Percentiles rank a stretch among this genome's conserved stretches.
Evolutionary conservation across 2,888 invertebrate species (phyloP).

Genomic region (Trissonchulus latispiculum): DNA sequence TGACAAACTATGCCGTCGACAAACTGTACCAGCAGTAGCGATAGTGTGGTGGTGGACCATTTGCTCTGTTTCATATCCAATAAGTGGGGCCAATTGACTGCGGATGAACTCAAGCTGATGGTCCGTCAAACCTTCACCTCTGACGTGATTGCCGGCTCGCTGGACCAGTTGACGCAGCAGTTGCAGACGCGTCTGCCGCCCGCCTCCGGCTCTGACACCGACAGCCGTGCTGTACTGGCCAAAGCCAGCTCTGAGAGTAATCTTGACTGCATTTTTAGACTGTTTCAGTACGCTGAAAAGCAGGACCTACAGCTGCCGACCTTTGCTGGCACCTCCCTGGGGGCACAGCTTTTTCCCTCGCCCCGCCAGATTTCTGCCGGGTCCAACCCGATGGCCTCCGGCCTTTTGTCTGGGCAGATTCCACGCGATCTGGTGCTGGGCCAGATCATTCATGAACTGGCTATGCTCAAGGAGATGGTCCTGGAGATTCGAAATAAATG

Average conservation of each 20-base stretch:
- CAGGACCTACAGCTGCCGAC: not conserved
- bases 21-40: no score
- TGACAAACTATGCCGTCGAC: no score
- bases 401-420: not conserved
- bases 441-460: not conserved
- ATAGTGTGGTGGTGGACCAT: not conserved
- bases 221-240: no score
- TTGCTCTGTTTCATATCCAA: slow-evolving; percentile 4
- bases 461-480: not conserved
- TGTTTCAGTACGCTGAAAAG: not conserved
- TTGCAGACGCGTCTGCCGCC: not conserved
- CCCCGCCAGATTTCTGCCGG: no score
- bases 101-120: not conserved
- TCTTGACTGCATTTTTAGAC: not conserved
- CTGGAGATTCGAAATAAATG: not conserved
- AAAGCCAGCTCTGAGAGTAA: not conserved
- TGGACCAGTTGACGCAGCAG: not conserved
- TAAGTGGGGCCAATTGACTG: not conserved
- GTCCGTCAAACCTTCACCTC: not conserved
- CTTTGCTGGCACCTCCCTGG: not conserved
- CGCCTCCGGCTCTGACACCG: not conserved
- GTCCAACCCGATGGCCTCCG: not conserved
- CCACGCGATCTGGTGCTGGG: not conserved
- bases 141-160: not conserved
- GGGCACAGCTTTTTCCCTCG: no score